A percentile compares a stretch with the other conserved stretches of the same genome.
Conservation (phyloP, 2,113 vertebrate species). For the Phrynocephalus versicolor region DNA sequence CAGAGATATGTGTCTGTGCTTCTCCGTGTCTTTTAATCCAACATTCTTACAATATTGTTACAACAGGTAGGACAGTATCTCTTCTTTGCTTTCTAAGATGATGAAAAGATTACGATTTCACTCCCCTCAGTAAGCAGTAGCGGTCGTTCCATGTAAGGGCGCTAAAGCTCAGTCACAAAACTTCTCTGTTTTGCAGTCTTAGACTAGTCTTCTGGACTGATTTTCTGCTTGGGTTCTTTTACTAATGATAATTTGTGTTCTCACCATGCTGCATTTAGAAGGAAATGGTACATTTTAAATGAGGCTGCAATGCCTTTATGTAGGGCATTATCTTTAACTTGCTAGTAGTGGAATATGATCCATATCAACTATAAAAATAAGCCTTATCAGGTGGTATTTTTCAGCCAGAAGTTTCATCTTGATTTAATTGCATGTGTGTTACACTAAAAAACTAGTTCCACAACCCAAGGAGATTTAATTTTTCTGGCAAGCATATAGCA, state of each 20-base stretch:
- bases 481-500: background rate
- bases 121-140: slow-evolving; percentile 47
- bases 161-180: slow-evolving; percentile 50
- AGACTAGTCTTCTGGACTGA: slow-evolving; percentile 69
- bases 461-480: background rate
- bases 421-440: slow-evolving; percentile 53
- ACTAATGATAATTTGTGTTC: slow-evolving; percentile 77
- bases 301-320: slow-evolving; percentile 28
- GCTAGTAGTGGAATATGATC: slow-evolving; percentile 1
- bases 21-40: background rate
- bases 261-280: slow-evolving; percentile 64
- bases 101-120: slow-evolving; percentile 44
- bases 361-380: slow-evolving; percentile 3
- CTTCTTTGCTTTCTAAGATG: background rate
- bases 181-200: slow-evolving; percentile 67
- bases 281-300: slow-evolving; percentile 63
- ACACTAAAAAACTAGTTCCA: background rate
- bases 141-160: slow-evolving; percentile 57
- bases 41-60: background rate
- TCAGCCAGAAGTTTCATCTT: slow-evolving; percentile 25
- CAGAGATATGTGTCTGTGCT: too few species aligned
- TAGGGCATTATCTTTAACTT: slow-evolving; percentile 39
- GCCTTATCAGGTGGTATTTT: background rate
- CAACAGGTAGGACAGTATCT: background rate
- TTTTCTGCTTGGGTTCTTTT: slow-evolving; percentile 72